phyloP scores from a whole-genome alignment of 2,888 invertebrate species.

The Incurvaria masculella region DNA sequence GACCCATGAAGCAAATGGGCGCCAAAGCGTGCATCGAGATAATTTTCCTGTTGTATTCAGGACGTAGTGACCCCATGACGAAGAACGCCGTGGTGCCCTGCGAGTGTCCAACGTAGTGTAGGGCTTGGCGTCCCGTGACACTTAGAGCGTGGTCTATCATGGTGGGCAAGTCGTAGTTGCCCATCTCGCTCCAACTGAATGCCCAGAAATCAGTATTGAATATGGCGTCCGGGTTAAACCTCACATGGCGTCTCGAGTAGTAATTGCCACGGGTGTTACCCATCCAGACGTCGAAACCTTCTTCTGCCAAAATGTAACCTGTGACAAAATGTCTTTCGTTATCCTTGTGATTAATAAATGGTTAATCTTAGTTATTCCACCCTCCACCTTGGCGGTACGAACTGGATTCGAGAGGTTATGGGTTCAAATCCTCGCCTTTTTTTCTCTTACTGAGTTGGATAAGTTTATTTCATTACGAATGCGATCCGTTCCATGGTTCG shows the following conservation, averaged over 20 bases:
- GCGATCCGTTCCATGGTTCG: too few relatives aligned
- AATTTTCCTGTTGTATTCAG: constrained; percentile 53
- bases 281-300: constrained; percentile 73
- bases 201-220: constrained; percentile 3
- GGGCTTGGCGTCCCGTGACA: constrained; percentile 25
- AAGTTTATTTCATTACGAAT: too few relatives aligned
- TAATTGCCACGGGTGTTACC: constrained; percentile 73
- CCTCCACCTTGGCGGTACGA: too few relatives aligned
- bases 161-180: constrained; percentile 1
- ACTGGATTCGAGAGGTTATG: too few relatives aligned
- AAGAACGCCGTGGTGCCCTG: constrained; percentile 59
- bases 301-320: constrained; percentile 53
- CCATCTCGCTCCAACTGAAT: constrained; percentile 1
- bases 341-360: too few relatives aligned
- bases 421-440: too few relatives aligned
- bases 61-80: constrained; percentile 47
- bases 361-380: too few relatives aligned
- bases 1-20: constrained; percentile 54
- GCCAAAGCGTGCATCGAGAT: constrained; percentile 51
- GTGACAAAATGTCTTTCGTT: constrained; percentile 18
- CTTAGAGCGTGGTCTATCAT: neutral
- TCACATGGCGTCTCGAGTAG: constrained; percentile 43
- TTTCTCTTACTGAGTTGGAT: too few relatives aligned
- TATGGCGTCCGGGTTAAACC: constrained; percentile 23
- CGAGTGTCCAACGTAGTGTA: constrained; percentile 60